Evolutionary conservation across 1,140 invertebrate species (phyloP).

Genomic region (Andricus grossulariae): DNA sequence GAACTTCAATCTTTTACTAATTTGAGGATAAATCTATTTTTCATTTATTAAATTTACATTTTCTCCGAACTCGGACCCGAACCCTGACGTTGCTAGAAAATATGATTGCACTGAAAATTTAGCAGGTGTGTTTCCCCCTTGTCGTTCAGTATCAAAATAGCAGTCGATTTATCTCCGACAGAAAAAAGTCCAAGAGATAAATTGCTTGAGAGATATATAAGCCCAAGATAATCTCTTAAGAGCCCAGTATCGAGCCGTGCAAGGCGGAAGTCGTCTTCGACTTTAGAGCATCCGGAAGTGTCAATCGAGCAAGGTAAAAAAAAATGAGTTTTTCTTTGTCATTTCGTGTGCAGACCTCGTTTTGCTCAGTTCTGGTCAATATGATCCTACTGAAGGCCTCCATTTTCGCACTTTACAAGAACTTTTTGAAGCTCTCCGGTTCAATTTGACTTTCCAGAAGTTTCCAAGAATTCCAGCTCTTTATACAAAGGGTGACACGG

Average conservation of each 20-base stretch:
- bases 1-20: too few species aligned
- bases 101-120: slow-evolving; percentile 20
- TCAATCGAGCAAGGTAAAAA: slow-evolving; percentile 36
- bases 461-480: slow-evolving; percentile 9
- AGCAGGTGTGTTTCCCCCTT: background rate
- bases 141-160: slow-evolving; percentile 35
- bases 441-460: slow-evolving; percentile 28
- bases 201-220: slow-evolving; percentile 12
- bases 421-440: background rate
- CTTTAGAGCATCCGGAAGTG: slow-evolving; percentile 42
- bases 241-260: slow-evolving; percentile 37
- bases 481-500: slow-evolving; percentile 8
- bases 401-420: background rate
- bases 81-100: background rate
- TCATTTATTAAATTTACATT: too few species aligned
- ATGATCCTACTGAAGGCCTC: background rate
- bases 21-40: too few species aligned
- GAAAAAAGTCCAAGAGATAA: background rate
- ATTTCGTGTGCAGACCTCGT: background rate
- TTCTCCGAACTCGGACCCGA: slow-evolving; percentile 26
- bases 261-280: slow-evolving; percentile 39
- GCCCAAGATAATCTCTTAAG: slow-evolving; percentile 48
- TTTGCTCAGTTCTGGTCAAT: background rate
- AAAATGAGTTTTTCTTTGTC: background rate
- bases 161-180: slow-evolving; percentile 33